Evolutionary conservation across 2,797 vertebrate genomes (phyloP).

Genomic region (Parotocinclus haroldoi): DNA sequence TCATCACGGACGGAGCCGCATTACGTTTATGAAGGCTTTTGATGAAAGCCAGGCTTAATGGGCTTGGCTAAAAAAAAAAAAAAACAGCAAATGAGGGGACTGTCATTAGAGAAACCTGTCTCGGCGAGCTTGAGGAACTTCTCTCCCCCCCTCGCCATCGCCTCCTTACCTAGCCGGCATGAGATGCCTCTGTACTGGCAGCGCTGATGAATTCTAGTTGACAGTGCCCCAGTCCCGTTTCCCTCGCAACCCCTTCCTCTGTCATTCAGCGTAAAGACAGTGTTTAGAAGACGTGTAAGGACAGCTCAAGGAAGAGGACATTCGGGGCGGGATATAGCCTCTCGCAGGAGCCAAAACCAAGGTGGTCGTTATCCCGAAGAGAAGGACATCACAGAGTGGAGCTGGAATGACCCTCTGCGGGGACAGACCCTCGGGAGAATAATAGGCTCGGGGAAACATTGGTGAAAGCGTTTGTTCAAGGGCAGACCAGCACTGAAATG

Average conservation of each 20-base stretch:
- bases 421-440: constrained; percentile 28
- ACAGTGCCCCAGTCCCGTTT: constrained; percentile 33
- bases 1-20: constrained; percentile 26
- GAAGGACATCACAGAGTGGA: constrained; percentile 30
- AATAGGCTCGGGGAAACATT: constrained; percentile 1
- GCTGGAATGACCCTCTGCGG: constrained; percentile 19
- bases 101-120: constrained; percentile 4
- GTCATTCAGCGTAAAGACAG: constrained; percentile 12
- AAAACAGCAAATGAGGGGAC: constrained; percentile 7
- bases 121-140: constrained; percentile 35
- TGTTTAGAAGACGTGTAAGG: constrained; percentile 19
- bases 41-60: constrained; percentile 30
- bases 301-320: constrained; percentile 3
- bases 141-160: constrained; percentile 13
- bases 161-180: constrained; percentile 8
- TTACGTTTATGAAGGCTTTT: constrained; percentile 9
- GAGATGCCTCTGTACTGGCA: constrained; percentile 14
- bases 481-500: constrained; percentile 11
- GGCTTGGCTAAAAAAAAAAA: not conserved
- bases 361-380: constrained; percentile 24
- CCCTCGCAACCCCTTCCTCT: not conserved
- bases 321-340: constrained; percentile 14
- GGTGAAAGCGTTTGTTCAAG: constrained; percentile 32
- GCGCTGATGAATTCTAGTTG: constrained; percentile 34
- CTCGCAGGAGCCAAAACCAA: constrained; percentile 13